Percentiles rank a stretch among this genome's conserved stretches.
Conservation (phyloP, 1,140 invertebrate species). For the Saccostrea echinata region DNA sequence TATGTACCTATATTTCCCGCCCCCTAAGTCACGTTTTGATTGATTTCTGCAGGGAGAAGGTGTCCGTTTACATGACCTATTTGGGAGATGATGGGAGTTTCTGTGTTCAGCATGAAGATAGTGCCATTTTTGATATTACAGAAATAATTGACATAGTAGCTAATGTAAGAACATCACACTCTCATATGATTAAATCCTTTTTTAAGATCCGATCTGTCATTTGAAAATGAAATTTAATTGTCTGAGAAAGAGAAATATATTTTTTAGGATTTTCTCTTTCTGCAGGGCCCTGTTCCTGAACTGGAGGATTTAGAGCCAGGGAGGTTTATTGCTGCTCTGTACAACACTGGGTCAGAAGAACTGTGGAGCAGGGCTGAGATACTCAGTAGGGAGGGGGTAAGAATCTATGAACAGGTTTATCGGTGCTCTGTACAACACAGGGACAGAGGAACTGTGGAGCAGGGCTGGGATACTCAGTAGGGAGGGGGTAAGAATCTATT, state of each 20-base stretch:
- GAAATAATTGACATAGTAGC: not conserved
- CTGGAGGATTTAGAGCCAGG: slow-evolving; percentile 37
- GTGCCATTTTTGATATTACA: slow-evolving; percentile 3
- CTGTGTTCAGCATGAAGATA: slow-evolving; percentile 51
- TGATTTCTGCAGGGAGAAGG: slow-evolving; percentile 46
- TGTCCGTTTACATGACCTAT: slow-evolving; percentile 43
- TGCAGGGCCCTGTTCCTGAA: slow-evolving; percentile 18
- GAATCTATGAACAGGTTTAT: not conserved
- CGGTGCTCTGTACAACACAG: slow-evolving; percentile 44
- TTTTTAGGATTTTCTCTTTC: not conserved
- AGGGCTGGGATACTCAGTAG: slow-evolving; percentile 44
- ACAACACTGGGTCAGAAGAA: slow-evolving; percentile 17
- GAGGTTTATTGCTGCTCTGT: slow-evolving; percentile 45
- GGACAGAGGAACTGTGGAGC: slow-evolving; percentile 40
- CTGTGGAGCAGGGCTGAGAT: slow-evolving; percentile 52
- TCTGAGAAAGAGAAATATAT: not conserved
- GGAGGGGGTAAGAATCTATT: slow-evolving; percentile 23
- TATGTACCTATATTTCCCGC: too few species aligned
- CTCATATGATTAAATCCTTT: too few species aligned
- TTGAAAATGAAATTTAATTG: too few species aligned
- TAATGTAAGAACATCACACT: not conserved
- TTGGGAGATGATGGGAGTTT: slow-evolving; percentile 38
- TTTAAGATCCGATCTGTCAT: too few species aligned
- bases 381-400: slow-evolving; percentile 41
- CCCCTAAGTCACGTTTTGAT: not conserved